Evolutionary conservation across 1,140 invertebrate genomes (phyloP).

Genomic region (Mizuhopecten yessoensis): DNA sequence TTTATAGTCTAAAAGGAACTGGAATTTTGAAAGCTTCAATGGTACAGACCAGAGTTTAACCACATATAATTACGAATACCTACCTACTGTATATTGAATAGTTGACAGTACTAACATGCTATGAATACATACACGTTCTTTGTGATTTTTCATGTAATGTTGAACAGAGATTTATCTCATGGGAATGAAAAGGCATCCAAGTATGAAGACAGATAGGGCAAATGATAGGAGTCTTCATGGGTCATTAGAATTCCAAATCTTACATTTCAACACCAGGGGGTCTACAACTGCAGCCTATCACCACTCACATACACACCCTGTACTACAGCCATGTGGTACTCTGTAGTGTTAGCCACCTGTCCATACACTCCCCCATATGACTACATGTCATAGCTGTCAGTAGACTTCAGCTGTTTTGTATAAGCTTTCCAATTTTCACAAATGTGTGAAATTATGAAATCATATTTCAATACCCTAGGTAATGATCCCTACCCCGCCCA

Average conservation of each 20-base stretch:
- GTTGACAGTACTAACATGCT: too few species aligned
- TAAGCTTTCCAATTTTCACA: too few species aligned
- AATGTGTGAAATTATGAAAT: too few species aligned
- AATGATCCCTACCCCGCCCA: too few species aligned
- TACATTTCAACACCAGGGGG: conserved; percentile 16
- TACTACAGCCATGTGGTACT: not conserved
- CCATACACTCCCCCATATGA: too few species aligned
- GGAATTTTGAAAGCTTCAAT: not conserved
- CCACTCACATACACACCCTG: not conserved
- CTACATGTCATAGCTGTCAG: too few species aligned
- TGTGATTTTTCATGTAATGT: conserved; percentile 3
- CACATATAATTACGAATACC: not conserved
- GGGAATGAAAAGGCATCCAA: not conserved
- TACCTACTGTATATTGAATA: not conserved
- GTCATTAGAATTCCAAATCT: conserved; percentile 3
- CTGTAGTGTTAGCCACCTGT: not conserved
- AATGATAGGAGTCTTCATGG: not conserved
- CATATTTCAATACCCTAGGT: too few species aligned
- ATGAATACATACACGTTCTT: not conserved
- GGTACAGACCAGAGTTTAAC: not conserved
- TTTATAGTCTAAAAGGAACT: too few species aligned
- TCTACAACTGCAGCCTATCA: not conserved
- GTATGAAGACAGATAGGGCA: conserved; percentile 14
- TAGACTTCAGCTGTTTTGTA: too few species aligned
- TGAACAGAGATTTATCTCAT: not conserved